A percentile compares a stretch with the other conserved stretches of the same genome.
Conservation (phyloP, 2,797 vertebrate species). For the Lerista edwardsae region DNA sequence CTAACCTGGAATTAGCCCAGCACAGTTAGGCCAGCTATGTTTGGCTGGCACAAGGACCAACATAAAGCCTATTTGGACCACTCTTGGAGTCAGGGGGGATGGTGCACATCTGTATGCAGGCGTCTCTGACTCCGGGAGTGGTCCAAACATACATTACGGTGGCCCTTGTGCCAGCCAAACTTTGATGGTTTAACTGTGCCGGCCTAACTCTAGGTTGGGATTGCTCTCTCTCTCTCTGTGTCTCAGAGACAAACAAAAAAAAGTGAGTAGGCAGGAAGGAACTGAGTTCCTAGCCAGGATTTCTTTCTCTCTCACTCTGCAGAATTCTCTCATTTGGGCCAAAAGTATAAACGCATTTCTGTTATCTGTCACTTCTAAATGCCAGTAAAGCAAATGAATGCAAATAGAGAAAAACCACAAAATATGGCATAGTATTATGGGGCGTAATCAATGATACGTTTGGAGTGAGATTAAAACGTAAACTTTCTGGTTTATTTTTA, state of each 20-base stretch:
- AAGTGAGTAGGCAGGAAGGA: not conserved
- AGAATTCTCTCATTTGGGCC: conserved; percentile 38
- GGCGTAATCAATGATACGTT: conserved; percentile 68
- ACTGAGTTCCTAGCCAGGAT: not conserved
- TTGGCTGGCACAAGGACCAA: too few relatives aligned
- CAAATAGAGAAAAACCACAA: conserved; percentile 63
- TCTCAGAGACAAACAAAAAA: not conserved
- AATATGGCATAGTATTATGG: conserved; percentile 59
- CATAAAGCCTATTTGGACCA: too few relatives aligned
- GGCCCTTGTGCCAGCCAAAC: too few relatives aligned
- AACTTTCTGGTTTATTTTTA: conserved; percentile 74
- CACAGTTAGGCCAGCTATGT: too few relatives aligned
- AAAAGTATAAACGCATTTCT: conserved; percentile 51
- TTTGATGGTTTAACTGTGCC: too few relatives aligned
- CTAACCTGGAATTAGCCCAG: too few relatives aligned
- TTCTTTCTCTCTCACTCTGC: not conserved
- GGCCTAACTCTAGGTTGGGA: too few relatives aligned
- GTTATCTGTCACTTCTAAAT: conserved; percentile 63
- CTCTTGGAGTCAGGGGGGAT: too few relatives aligned
- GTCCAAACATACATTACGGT: too few relatives aligned
- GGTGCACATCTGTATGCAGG: too few relatives aligned
- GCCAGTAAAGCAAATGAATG: conserved; percentile 63
- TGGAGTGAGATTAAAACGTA: conserved; percentile 74
- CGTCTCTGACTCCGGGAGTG: too few relatives aligned
- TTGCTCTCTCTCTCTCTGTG: not conserved